Base-by-base conservation (phyloP, 2,888 invertebrate species). In the Dicyrtoma fusca region DNA sequence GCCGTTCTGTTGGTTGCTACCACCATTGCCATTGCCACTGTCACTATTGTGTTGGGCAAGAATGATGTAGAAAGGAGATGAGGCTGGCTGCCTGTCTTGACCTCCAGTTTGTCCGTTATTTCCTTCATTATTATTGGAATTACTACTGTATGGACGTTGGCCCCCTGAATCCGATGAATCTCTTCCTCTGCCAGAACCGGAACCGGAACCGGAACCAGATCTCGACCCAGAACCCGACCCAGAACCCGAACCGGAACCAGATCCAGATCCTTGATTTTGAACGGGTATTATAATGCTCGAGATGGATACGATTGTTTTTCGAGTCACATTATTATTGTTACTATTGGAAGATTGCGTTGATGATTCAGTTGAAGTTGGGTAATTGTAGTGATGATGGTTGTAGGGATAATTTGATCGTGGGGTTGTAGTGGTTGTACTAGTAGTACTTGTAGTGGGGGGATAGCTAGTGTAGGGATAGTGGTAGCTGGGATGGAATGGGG, bases 211-310 rank as follows among this genome's bases (percentile, higher is more conserved):
- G n/a, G n/a, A n/a, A n/a, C n/a, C n/a, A n/a, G n/a, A n/a, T n/a
- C n/a, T n/a, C n/a, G n/a, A n/a, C n/a, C n/a, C n/a, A n/a, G n/a
- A n/a, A n/a, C n/a, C n/a, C n/a, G n/a, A n/a, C n/a, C 23, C 6
- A 11, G 59, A 26, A 10, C 55, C 8, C 23, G 21, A 25, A 23
- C 25, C 25, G 13, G 59, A 25, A 13, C 25, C 25, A 14, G 13
- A 10, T 8, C n/a, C n/a, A n/a, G n/a, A n/a, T n/a, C n/a, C n/a
- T n/a, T n/a, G n/a, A n/a, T 53, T 44, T n/a, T 57, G 59, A 8
- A 70, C 53, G 3, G 70, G 70, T 34, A 70, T 70, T 4, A 70
- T 53, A 21, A 70, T 70, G 23, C 62, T 63, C 5, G 70, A 70
- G 17, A 70, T 70, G 21, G 70, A 49, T 14, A 70, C 62, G 0